These are phyloP conservation scores for Pteronura brasiliensis DNA, from an alignment of 2,113 vertebrate species.

Conservation along the genomic window DNA sequence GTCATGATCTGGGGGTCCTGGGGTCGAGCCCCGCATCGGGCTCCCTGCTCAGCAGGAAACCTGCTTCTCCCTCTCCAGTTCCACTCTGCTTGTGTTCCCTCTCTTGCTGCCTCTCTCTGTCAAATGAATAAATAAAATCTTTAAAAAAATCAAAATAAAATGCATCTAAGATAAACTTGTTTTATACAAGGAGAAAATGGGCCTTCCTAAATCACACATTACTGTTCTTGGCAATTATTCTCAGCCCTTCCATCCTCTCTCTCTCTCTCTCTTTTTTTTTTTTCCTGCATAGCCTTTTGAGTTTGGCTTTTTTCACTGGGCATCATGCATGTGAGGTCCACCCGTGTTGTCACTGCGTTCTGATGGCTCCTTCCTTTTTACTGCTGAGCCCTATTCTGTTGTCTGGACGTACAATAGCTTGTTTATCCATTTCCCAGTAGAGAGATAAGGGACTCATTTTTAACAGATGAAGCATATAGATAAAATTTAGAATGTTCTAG, in stretches of 20 bases:
- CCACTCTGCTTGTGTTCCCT: no score
- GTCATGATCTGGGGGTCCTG: no score
- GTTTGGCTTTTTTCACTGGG: neutral
- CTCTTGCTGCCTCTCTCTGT: no score
- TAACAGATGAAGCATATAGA: neutral
- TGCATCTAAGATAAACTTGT: neutral
- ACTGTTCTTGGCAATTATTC: neutral
- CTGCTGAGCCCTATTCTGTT: accelerated
- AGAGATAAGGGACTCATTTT: neutral
- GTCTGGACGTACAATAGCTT: accelerated
- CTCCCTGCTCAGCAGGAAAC: no score
- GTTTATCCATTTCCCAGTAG: no score
- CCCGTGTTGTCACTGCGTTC: accelerated
- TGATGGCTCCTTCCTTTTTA: neutral
- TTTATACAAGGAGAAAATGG: neutral
- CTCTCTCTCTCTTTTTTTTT: no score
- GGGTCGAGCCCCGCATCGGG: no score
- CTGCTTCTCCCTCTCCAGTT: no score
- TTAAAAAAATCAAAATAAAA: neutral
- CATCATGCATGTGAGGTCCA: neutral
- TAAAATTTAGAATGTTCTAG: neutral
- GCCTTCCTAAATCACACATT: no score
- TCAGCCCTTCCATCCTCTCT: neutral
- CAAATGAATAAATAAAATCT: no score
- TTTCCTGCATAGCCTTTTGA: accelerated